These are phyloP conservation scores for Aradophagus sp. DNA, from an alignment of 1,140 invertebrate genomes.

Conservation along the genomic window DNA sequence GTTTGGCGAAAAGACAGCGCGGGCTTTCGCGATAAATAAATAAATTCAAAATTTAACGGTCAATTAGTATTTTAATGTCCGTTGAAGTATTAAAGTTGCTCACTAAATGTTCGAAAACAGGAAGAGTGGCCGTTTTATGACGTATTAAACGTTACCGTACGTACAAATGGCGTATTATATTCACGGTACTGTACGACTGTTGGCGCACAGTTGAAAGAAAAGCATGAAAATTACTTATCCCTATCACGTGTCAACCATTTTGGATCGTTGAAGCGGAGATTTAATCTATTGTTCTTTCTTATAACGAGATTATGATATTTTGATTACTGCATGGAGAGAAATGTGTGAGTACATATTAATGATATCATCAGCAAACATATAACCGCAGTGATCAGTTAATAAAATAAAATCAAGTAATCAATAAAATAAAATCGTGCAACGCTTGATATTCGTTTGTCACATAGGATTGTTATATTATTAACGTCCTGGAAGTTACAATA, in stretches of 20 bases:
- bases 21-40: slow-evolving; percentile 49
- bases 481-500: too few relatives aligned
- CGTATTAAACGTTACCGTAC: slow-evolving; percentile 56
- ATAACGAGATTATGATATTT: background rate
- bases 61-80: slow-evolving; percentile 58
- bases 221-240: slow-evolving; percentile 1
- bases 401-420: too few relatives aligned
- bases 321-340: slow-evolving; percentile 6
- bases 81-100: slow-evolving; percentile 45
- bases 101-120: slow-evolving; percentile 55
- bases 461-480: too few relatives aligned
- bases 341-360: too few relatives aligned
- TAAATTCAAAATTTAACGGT: slow-evolving; percentile 58
- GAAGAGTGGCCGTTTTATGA: slow-evolving; percentile 54
- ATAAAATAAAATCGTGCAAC: too few relatives aligned
- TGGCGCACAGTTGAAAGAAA: slow-evolving; percentile 25
- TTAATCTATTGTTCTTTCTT: background rate
- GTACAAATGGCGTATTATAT: slow-evolving; percentile 49
- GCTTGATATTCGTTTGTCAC: too few relatives aligned
- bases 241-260: slow-evolving; percentile 38
- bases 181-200: slow-evolving; percentile 38
- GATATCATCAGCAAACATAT: too few relatives aligned
- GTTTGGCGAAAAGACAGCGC: slow-evolving; percentile 21
- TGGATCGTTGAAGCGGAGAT: slow-evolving; percentile 5
- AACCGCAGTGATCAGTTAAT: too few relatives aligned